phyloP scores from a whole-genome alignment of 30 jellyfish, hydroid and myxozoan species.

The Aurelia sp. region DNA sequence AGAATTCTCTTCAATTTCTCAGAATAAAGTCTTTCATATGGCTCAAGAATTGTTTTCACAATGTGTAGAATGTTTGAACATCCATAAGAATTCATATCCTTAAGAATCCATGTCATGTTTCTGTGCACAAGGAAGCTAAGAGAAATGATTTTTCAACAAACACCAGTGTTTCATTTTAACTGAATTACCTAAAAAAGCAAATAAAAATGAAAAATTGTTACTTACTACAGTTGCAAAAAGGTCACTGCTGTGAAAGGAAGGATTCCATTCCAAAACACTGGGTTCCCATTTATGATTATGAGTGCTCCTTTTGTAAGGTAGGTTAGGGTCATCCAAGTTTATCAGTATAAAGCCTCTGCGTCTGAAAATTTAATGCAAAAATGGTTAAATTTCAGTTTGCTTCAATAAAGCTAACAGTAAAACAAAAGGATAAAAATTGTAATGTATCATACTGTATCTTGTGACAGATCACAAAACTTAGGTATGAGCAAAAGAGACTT shows the following conservation, averaged over 20 bases:
- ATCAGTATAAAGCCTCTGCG: constrained; percentile 78
- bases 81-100: no score
- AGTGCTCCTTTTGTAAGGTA: constrained; percentile 43
- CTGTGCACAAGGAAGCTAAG: no score
- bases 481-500: background rate
- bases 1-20: no score
- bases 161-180: no score
- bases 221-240: constrained; percentile 68
- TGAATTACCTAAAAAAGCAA: background rate
- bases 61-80: no score
- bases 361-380: constrained; percentile 24
- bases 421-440: background rate
- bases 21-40: no score
- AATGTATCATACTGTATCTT: background rate
- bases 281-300: constrained; percentile 95
- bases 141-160: no score
- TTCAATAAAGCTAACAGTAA: background rate
- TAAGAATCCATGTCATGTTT: no score
- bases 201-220: background rate
- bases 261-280: constrained; percentile 95
- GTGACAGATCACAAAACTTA: no score
- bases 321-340: constrained; percentile 73
- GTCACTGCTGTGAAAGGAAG: constrained; percentile 59
- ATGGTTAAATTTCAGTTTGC: background rate
- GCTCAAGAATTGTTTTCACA: no score